These are phyloP conservation scores for Macquaria australasica DNA, from an alignment of 2,113 vertebrate species.

Conservation along the genomic window DNA sequence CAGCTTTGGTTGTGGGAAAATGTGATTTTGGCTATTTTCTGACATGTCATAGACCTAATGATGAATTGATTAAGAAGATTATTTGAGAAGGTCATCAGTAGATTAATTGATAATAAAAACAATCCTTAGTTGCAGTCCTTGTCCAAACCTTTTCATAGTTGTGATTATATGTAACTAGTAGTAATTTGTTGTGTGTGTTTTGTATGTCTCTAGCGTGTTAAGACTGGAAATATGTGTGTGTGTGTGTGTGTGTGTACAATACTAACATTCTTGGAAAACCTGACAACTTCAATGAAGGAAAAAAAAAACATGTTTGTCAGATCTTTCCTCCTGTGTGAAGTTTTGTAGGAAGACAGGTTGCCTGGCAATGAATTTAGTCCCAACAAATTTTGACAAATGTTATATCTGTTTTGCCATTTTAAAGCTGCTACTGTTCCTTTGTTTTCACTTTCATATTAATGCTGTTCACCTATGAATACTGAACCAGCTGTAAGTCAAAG, in stretches of 20 bases:
- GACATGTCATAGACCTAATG: not conserved
- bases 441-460: not conserved
- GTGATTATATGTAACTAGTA: too few species aligned
- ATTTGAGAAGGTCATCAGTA: not conserved
- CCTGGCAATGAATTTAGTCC: not conserved
- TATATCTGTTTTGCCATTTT: not conserved
- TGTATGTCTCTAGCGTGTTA: not conserved
- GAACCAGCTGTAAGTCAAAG: not conserved
- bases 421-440: not conserved
- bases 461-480: not conserved
- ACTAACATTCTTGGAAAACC: not conserved
- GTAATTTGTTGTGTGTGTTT: too few species aligned
- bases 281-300: not conserved
- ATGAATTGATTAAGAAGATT: not conserved
- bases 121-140: too few species aligned
- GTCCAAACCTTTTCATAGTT: too few species aligned
- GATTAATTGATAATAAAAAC: not conserved
- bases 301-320: not conserved
- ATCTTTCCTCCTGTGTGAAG: not conserved
- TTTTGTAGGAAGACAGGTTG: not conserved
- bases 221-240: not conserved
- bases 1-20: too few species aligned
- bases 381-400: not conserved
- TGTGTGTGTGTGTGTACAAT: not conserved
- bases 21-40: too few species aligned